Percentiles rank a stretch among this genome's conserved stretches.
Conservation (phyloP, 1,140 invertebrate genomes). For the Bombus vancouverensis region DNA sequence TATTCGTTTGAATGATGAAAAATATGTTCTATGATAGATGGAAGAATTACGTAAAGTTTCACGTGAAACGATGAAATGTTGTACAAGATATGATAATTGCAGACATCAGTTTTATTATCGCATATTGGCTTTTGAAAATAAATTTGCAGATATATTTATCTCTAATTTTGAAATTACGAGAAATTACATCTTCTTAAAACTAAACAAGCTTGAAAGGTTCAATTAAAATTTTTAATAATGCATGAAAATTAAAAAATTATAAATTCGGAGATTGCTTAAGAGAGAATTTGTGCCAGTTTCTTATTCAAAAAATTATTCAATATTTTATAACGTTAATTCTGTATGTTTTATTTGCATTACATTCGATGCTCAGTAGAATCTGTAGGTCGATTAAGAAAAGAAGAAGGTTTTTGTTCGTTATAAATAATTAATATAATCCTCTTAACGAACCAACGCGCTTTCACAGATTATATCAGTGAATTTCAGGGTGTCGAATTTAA, state of each 20-base stretch:
- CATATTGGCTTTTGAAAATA: not conserved
- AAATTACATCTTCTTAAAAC: not conserved
- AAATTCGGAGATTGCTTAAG: too few relatives aligned
- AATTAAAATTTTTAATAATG: not conserved
- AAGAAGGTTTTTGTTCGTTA: not conserved
- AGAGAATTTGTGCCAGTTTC: not conserved
- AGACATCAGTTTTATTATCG: not conserved
- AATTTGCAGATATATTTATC: not conserved
- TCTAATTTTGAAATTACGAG: not conserved
- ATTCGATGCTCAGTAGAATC: not conserved
- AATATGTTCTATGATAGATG: not conserved
- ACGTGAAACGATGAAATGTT: not conserved
- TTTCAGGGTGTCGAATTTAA: slow-evolving; percentile 50
- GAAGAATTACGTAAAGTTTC: too few relatives aligned
- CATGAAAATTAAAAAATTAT: not conserved
- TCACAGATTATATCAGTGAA: slow-evolving; percentile 16
- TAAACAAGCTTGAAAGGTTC: not conserved
- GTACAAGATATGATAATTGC: not conserved
- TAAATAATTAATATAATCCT: slow-evolving; percentile 1
- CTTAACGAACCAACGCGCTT: slow-evolving; percentile 5
- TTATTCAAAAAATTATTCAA: not conserved
- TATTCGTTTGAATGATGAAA: not conserved
- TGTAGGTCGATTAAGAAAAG: not conserved
- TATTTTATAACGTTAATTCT: not conserved
- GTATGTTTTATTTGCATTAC: not conserved